These are phyloP conservation scores for Peromyscus polionotus DNA, from an alignment of 2,113 vertebrate species.

Conservation along the genomic window DNA sequence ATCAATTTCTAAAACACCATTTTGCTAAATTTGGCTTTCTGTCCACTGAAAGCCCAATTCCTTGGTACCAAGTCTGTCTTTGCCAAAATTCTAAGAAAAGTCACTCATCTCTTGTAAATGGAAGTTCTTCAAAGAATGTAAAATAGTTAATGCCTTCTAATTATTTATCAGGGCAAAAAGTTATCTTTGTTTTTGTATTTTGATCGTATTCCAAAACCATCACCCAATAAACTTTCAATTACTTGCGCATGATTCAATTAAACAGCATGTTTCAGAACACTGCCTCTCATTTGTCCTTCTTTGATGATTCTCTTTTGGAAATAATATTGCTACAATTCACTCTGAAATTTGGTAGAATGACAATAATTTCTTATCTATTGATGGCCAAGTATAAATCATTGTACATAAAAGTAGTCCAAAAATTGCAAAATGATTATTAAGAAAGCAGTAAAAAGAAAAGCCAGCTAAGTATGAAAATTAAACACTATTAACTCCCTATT, in stretches of 20 bases:
- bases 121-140: conserved; percentile 22
- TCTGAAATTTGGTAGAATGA: background rate
- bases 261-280: background rate
- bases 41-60: background rate
- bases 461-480: background rate
- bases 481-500: background rate
- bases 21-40: background rate
- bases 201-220: background rate
- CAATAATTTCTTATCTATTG: background rate
- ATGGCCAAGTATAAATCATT: background rate
- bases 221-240: background rate
- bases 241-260: background rate
- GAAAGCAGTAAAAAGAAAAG: background rate
- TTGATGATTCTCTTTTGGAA: background rate
- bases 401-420: background rate
- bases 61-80: background rate
- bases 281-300: background rate
- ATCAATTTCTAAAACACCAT: background rate
- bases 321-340: background rate
- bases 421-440: background rate
- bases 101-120: background rate
- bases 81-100: background rate
- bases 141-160: background rate
- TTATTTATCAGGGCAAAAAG: conserved; percentile 5
- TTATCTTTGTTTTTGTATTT: background rate